phyloP scores from a whole-genome alignment of 2,888 invertebrate species.

The Metacarcinus magister region DNA sequence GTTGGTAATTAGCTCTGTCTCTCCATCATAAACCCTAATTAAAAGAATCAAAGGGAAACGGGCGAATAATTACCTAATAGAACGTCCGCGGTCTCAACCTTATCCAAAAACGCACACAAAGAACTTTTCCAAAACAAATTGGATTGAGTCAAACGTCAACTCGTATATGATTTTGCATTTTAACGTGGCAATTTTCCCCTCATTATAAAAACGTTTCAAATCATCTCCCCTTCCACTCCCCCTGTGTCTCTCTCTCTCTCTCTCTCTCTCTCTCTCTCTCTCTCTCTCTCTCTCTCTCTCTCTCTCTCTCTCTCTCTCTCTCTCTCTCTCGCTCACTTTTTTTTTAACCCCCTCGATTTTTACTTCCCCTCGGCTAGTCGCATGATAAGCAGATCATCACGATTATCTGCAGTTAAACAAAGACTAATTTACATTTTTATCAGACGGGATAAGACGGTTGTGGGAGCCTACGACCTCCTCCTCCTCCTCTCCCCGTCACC shows the following conservation, averaged over 20 bases:
- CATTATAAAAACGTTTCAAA: slow-evolving; percentile 78
- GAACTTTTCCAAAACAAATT: slow-evolving; percentile 78
- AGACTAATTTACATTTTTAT: slow-evolving; percentile 77
- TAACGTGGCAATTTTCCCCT: slow-evolving; percentile 74
- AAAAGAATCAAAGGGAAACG: slow-evolving; percentile 76
- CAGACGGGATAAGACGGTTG: slow-evolving; percentile 58
- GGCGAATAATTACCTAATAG: slow-evolving; percentile 78
- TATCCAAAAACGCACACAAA: slow-evolving; percentile 76
- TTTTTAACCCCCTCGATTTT: slow-evolving; percentile 47
- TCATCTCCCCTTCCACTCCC: slow-evolving; percentile 54
- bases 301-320: slow-evolving; percentile 43
- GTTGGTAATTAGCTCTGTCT: slow-evolving; percentile 62
- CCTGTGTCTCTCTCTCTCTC: slow-evolving; percentile 43
- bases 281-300: slow-evolving; percentile 46
- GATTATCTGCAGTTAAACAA: slow-evolving; percentile 77
- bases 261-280: slow-evolving; percentile 58
- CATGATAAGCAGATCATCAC: slow-evolving; percentile 77
- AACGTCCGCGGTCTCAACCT: slow-evolving; percentile 71
- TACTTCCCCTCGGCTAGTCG: slow-evolving; percentile 61
- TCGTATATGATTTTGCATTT: slow-evolving; percentile 76
- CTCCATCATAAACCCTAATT: slow-evolving; percentile 75
- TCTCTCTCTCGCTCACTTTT: slow-evolving; percentile 40
- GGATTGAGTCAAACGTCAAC: slow-evolving; percentile 75
- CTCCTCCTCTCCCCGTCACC: neutral
- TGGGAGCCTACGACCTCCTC: slow-evolving; percentile 53